A percentile compares a stretch with the other conserved stretches of the same genome.
Conservation (phyloP, 2,888 invertebrate genomes). For the Polydrusus cervinus region DNA sequence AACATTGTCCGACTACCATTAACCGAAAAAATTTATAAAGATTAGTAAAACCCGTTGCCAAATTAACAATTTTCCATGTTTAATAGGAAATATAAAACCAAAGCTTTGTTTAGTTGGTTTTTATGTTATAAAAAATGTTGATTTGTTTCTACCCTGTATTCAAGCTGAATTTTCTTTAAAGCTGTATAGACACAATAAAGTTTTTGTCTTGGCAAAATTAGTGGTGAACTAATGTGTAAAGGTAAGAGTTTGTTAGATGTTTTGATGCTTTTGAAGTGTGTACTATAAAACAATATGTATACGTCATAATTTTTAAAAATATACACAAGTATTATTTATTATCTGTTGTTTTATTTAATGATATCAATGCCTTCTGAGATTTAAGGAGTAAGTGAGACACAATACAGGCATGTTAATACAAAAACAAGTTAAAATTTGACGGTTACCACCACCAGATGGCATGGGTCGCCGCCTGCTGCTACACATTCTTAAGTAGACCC, state of each 20-base stretch:
- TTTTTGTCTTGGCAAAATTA: background rate
- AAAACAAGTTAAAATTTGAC: no score
- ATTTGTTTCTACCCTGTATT: conserved; percentile 1
- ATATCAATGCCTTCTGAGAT: no score
- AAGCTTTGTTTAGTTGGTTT: no score
- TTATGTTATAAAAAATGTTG: no score
- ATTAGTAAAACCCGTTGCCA: background rate
- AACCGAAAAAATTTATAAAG: background rate
- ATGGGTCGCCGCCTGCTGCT: no score
- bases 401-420: no score
- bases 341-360: conserved; percentile 26
- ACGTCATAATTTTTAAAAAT: conserved; percentile 48
- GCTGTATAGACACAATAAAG: background rate
- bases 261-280: conserved; percentile 24
- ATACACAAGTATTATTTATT: conserved; percentile 50
- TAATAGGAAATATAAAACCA: background rate
- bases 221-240: background rate
- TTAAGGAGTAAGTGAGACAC: background rate
- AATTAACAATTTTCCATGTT: background rate
- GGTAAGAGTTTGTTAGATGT: conserved; percentile 7
- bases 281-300: conserved; percentile 30
- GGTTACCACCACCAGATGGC: no score
- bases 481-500: no score
- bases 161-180: background rate
- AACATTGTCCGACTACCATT: background rate